Evolutionary conservation across 1,140 invertebrate species (phyloP).

Genomic region (Drosophila takahashii): DNA sequence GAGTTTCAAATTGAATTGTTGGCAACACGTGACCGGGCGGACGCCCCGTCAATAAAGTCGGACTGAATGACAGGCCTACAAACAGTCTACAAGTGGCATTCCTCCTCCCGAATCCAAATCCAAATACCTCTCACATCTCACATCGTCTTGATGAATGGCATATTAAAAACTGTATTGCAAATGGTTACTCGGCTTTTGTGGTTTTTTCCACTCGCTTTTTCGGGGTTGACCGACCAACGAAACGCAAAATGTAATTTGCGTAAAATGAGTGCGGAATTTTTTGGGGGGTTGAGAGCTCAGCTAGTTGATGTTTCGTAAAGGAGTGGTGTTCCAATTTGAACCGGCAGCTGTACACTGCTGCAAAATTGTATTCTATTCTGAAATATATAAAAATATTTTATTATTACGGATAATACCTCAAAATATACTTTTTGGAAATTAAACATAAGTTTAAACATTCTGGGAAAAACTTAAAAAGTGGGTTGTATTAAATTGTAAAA

Average conservation of each 20-base stretch:
- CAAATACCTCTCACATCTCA: constrained; percentile 2
- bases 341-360: not conserved
- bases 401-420: too few relatives aligned
- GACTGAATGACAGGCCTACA: constrained; percentile 75
- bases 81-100: constrained; percentile 75
- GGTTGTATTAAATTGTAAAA: too few relatives aligned
- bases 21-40: constrained; percentile 72
- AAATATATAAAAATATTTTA: too few relatives aligned
- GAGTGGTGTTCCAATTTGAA: constrained; percentile 14
- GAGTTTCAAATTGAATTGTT: constrained; percentile 78
- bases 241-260: constrained; percentile 74
- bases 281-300: constrained; percentile 8
- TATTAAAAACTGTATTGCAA: constrained; percentile 70
- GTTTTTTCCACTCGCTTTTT: constrained; percentile 16
- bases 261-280: constrained; percentile 57
- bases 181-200: constrained; percentile 30
- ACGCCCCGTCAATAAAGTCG: constrained; percentile 76
- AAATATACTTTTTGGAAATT: too few relatives aligned
- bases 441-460: too few relatives aligned
- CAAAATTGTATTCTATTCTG: too few relatives aligned
- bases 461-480: too few relatives aligned
- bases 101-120: not conserved
- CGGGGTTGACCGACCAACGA: constrained; percentile 45
- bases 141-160: constrained; percentile 61
- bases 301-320: constrained; percentile 32